These are phyloP conservation scores for Nothocercus nigrocapillus DNA, from an alignment of 2,113 vertebrate species.

Conservation along the genomic window DNA sequence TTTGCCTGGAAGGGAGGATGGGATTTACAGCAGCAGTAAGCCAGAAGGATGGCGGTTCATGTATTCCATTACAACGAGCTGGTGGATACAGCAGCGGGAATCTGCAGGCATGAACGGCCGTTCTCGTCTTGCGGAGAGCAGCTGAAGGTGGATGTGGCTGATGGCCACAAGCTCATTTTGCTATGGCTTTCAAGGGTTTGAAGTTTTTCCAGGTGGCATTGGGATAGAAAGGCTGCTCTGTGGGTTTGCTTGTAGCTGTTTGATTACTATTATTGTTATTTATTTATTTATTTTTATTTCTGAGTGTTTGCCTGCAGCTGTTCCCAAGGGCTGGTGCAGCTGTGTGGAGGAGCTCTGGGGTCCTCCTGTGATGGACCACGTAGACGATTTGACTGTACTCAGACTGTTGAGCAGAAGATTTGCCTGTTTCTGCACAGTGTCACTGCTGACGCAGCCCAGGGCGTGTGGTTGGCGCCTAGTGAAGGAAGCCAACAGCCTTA, in stretches of 20 bases:
- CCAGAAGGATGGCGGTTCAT: background rate
- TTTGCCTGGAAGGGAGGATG: background rate
- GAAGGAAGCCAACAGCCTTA: background rate
- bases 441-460: background rate
- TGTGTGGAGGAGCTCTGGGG: background rate
- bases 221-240: background rate
- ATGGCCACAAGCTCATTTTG: background rate
- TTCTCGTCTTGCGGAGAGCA: conserved; percentile 32
- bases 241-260: background rate
- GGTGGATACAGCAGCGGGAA: background rate
- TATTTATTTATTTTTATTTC: too few relatives aligned
- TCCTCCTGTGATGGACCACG: background rate
- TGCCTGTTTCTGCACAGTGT: background rate
- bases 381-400: background rate
- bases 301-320: background rate
- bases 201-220: fast-evolving
- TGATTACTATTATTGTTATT: too few relatives aligned
- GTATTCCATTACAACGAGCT: conserved; percentile 12
- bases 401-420: background rate
- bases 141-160: background rate
- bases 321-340: background rate
- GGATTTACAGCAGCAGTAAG: background rate
- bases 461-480: background rate
- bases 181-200: background rate
- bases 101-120: conserved; percentile 30